Percentiles rank a stretch among this genome's conserved stretches.
These are phyloP conservation scores for Myripristis jacobus DNA, from an alignment of 2,797 vertebrate genomes.

Conservation along the genomic window DNA sequence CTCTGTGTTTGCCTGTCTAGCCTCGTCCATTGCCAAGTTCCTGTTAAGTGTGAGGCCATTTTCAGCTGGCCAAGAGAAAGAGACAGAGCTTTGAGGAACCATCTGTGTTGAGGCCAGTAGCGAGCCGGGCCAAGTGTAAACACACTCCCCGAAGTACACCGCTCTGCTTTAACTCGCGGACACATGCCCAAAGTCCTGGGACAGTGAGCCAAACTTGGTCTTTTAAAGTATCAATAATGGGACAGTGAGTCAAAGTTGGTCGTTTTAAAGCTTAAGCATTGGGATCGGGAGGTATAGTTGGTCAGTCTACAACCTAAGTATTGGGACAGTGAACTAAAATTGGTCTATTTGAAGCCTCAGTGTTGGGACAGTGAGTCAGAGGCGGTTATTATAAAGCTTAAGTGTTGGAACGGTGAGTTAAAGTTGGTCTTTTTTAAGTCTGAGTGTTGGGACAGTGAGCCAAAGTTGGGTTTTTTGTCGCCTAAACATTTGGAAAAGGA, in stretches of 20 bases:
- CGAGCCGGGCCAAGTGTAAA: slow-evolving; percentile 17
- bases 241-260: not conserved
- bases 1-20: not conserved
- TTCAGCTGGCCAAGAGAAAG: not conserved
- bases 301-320: slow-evolving; percentile 17
- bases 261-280: not conserved
- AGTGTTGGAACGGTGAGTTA: not conserved
- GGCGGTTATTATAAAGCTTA: not conserved
- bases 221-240: not conserved
- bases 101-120: slow-evolving; percentile 11
- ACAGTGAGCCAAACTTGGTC: not conserved
- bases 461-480: slow-evolving; percentile 25
- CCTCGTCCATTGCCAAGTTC: not conserved
- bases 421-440: not conserved
- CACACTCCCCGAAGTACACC: slow-evolving; percentile 12
- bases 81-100: not conserved
- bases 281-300: slow-evolving; percentile 18
- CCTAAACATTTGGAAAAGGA: not conserved
- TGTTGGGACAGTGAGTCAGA: slow-evolving; percentile 33
- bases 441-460: not conserved
- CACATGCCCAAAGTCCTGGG: too few relatives aligned
- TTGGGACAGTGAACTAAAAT: slow-evolving; percentile 10
- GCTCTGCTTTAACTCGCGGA: not conserved
- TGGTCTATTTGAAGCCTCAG: slow-evolving; percentile 7
- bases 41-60: not conserved